These are phyloP conservation scores for Aquatica leii DNA, from an alignment of 2,888 invertebrate genomes.

Conservation along the genomic window DNA sequence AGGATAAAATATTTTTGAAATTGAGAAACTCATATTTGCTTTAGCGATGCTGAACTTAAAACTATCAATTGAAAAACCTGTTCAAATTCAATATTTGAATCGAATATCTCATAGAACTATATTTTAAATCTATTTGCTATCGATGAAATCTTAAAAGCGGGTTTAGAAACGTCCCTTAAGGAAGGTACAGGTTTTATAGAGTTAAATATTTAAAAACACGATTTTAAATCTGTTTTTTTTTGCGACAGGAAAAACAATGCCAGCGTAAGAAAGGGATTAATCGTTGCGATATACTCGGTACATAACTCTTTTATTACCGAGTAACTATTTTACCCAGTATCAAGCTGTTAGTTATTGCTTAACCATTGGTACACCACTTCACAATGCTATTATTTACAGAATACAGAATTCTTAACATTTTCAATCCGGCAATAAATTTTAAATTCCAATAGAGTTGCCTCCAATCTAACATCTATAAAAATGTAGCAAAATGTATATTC, in stretches of 20 bases:
- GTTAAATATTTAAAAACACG: no score
- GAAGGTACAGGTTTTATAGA: no score
- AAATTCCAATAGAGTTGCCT: slow-evolving; percentile 43
- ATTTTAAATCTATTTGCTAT: no score
- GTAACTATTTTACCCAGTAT: slow-evolving; percentile 53
- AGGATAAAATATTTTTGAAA: no score
- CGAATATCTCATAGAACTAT: no score
- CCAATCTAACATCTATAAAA: slow-evolving; percentile 30
- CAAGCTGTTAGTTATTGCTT: slow-evolving; percentile 53
- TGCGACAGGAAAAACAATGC: slow-evolving; percentile 9
- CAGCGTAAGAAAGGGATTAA: slow-evolving; percentile 23
- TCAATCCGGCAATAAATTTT: slow-evolving; percentile 46
- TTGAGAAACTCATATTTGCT: no score
- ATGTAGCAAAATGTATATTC: slow-evolving; percentile 19
- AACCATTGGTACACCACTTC: slow-evolving; percentile 54
- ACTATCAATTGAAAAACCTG: no score
- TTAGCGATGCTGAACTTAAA: no score
- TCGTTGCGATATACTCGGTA: slow-evolving; percentile 35
- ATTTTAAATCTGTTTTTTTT: no score
- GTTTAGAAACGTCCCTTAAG: no score
- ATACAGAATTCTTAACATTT: slow-evolving; percentile 57
- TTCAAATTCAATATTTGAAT: no score
- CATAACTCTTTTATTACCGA: slow-evolving; percentile 53
- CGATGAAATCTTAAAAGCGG: no score
- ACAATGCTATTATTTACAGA: slow-evolving; percentile 59